phyloP scores from a whole-genome alignment of 2,888 invertebrate genomes.

The Liodrosophila aerea region DNA sequence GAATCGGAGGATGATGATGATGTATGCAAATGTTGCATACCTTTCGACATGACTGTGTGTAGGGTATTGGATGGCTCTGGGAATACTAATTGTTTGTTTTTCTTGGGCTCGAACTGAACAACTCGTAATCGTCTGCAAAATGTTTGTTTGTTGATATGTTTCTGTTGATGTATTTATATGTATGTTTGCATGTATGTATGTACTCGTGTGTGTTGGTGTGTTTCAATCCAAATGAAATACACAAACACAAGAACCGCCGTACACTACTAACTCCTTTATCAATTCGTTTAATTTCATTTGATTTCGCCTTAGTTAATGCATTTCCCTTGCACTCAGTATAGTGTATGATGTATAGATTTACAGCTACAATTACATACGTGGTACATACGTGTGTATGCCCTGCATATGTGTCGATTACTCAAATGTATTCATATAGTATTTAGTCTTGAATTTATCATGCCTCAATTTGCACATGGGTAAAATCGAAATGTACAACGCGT shows the following conservation, averaged over 20 bases:
- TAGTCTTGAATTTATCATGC: conserved; percentile 65
- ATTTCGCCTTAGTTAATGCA: not conserved
- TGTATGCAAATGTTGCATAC: not conserved
- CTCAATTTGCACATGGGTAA: conserved; percentile 60
- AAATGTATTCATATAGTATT: conserved; percentile 51
- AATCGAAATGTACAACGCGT: conserved; percentile 63
- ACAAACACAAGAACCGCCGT: not conserved
- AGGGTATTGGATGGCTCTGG: conserved; percentile 23
- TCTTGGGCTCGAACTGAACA: conserved; percentile 42
- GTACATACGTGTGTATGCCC: conserved; percentile 1
- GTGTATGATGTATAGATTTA: conserved; percentile 38
- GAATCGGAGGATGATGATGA: too few species aligned
- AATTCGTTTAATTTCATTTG: conserved; percentile 5
- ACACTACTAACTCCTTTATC: conserved; percentile 7
- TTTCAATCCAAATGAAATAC: conserved; percentile 31
- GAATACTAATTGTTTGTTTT: too few species aligned
- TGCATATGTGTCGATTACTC: conserved; percentile 11
- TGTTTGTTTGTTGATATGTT: conserved; percentile 63
- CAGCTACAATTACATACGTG: conserved; percentile 64
- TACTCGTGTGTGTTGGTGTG: conserved; percentile 26
- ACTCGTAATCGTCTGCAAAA: conserved; percentile 52
- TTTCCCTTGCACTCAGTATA: conserved; percentile 29
- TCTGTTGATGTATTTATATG: conserved; percentile 57
- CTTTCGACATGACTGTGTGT: conserved; percentile 18
- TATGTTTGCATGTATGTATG: conserved; percentile 42